Conservation (phyloP, 2,797 vertebrate genomes). For the Gobionotothen gibberifrons region DNA sequence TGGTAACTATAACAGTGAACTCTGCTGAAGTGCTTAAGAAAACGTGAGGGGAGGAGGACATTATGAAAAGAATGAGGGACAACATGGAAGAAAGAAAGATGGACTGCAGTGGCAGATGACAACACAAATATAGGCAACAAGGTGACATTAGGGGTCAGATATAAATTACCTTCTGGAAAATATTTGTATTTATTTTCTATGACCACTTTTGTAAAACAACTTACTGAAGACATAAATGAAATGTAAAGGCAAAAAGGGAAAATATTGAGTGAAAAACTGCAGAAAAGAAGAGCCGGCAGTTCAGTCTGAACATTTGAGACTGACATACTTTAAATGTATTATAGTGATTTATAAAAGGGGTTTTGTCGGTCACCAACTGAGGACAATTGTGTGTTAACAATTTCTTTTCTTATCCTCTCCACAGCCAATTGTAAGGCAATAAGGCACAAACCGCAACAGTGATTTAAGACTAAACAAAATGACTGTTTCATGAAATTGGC, state of each 20-base stretch:
- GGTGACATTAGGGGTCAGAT: conserved; percentile 52
- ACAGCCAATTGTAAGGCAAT: conserved; percentile 74
- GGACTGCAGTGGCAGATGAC: conserved; percentile 45
- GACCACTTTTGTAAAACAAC: conserved; percentile 81
- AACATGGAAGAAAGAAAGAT: conserved; percentile 25
- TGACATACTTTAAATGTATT: conserved; percentile 71
- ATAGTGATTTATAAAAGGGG: conserved; percentile 68
- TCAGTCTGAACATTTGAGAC: conserved; percentile 50
- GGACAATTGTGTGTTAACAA: conserved; percentile 66
- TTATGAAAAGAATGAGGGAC: conserved; percentile 19
- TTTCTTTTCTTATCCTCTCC: conserved; percentile 67
- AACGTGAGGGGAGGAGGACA: conserved; percentile 29
- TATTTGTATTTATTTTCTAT: conserved; percentile 86
- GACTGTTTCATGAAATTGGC: conserved; percentile 68
- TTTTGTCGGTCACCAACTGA: conserved; percentile 64
- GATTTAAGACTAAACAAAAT: conserved; percentile 72
- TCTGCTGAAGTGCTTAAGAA: conserved; percentile 39
- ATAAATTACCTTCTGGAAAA: conserved; percentile 67
- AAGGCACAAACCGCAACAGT: conserved; percentile 75
- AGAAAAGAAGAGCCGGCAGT: conserved; percentile 48
- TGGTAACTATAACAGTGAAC: conserved; percentile 48
- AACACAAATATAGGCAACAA: conserved; percentile 35
- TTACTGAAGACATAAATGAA: conserved; percentile 40
- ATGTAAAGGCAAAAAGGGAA: conserved; percentile 22
- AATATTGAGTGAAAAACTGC: conserved; percentile 28